Conservation (phyloP, 2,888 invertebrate genomes). For the Polydrusus pterygomalis region DNA sequence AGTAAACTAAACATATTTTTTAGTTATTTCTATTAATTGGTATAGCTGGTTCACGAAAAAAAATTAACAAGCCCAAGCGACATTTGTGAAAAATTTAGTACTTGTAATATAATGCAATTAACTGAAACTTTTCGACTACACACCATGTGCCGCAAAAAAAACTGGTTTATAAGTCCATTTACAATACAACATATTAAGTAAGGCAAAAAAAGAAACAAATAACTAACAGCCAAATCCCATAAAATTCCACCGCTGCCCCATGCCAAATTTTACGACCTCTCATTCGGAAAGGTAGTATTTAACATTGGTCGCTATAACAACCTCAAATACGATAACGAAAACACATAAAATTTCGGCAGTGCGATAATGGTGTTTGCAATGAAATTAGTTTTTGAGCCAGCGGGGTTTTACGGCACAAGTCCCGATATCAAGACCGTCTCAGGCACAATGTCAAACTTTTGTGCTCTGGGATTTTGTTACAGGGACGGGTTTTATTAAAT, state of each 20-base stretch:
- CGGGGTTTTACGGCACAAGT: constrained; percentile 36
- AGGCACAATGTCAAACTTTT: constrained; percentile 20
- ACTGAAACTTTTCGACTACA: neutral
- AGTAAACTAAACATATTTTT: too few species aligned
- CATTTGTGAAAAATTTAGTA: too few species aligned
- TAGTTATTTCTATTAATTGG: too few species aligned
- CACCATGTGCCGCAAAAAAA: neutral
- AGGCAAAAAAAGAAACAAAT: constrained; percentile 7
- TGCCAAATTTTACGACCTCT: constrained; percentile 36
- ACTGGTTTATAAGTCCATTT: neutral
- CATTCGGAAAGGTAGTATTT: constrained; percentile 30
- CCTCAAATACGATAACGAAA: constrained; percentile 39
- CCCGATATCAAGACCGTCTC: constrained; percentile 38
- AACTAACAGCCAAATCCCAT: constrained; percentile 34
- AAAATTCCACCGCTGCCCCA: constrained; percentile 28
- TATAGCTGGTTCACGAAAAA: too few species aligned
- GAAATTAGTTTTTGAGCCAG: constrained; percentile 40
- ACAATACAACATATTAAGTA: constrained; percentile 16
- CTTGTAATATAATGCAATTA: too few species aligned
- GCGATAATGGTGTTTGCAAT: constrained; percentile 48
- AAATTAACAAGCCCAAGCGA: too few species aligned
- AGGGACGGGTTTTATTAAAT: too few species aligned
- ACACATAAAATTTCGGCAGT: constrained; percentile 47
- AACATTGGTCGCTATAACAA: constrained; percentile 37
- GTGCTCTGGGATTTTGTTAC: constrained; percentile 1